These are phyloP conservation scores for Alethe castanea DNA, from an alignment of 2,113 vertebrate genomes.

Conservation along the genomic window DNA sequence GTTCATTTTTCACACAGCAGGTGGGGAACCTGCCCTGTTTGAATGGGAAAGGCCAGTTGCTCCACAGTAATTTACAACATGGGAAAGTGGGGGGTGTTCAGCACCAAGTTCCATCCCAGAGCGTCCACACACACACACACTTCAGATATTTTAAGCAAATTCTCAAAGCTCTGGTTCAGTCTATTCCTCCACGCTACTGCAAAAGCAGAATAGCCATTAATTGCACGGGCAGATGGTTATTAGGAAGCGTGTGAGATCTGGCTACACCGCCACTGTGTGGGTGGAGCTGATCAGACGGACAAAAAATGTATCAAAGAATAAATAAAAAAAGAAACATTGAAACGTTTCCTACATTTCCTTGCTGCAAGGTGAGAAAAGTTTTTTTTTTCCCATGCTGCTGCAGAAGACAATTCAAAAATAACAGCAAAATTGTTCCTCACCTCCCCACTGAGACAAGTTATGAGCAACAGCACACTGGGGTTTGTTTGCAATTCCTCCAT, in stretches of 20 bases:
- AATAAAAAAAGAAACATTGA: neutral
- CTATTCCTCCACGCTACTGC: neutral
- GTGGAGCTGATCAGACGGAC: conserved; percentile 54
- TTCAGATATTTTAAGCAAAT: conserved; percentile 32
- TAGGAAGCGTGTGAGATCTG: conserved; percentile 40
- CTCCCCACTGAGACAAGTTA: conserved; percentile 7
- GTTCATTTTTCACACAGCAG: conserved; percentile 18
- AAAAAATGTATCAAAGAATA: neutral
- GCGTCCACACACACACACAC: neutral
- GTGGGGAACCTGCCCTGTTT: neutral
- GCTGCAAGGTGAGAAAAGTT: conserved; percentile 18
- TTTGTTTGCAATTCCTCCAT: neutral
- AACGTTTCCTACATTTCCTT: conserved; percentile 24
- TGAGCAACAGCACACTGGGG: neutral
- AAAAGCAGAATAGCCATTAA: conserved; percentile 48
- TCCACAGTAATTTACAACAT: neutral
- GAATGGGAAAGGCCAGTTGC: neutral
- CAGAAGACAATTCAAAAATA: conserved; percentile 49
- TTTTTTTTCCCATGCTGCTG: neutral
- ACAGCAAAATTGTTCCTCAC: conserved; percentile 41
- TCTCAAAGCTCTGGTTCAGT: neutral
- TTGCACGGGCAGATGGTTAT: conserved; percentile 13
- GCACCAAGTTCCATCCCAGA: neutral
- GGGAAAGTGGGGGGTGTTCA: neutral
- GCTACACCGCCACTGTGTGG: conserved; percentile 38